Base-by-base conservation (phyloP, 2,888 invertebrate species). In the Muschampia plurimacula region DNA sequence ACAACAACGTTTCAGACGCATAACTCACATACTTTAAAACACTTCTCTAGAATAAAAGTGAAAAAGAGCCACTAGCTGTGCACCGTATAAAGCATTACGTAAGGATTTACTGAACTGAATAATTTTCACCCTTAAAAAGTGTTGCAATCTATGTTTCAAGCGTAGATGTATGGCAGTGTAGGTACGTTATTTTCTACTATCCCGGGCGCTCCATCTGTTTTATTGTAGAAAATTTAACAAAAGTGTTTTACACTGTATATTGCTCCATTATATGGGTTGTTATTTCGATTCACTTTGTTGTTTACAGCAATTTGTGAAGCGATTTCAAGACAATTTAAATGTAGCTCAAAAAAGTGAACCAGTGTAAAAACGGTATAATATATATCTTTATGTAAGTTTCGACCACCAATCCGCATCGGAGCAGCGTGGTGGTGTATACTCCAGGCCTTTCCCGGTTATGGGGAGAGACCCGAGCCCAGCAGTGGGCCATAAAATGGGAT, bases 141-240 rank as follows among this genome's bases (percentile, higher is more conserved):
- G 63, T 55, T 63, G 67, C 72, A 72, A 72, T 67, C 67, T 72
- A 67, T 67, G 72, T 72, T 72, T 52, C 55, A 55, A 72, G 67
- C 67, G 63, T 36, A 13, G 55, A 72, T 63, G 36, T 67, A 67
- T 63, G 10, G 55, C 32, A 44, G 44, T 62, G 36, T 36, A 36
- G 36, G 62, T 28, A 39, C 13, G 7, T 7, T 49, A 67, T 67
- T 62, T 67, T 63, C 46, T 63, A 13, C 72, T 67, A 72, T 46
- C 55, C 55, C 13, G 39, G 59, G 3, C 65, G 62, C 41, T 55
- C 63, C 72, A 57, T 67, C 32, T 72, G 55, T 67, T 72, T 67
- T 72, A 63, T 63, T 72, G 72, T 22, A n/a, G 67, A 32, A 67
- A 72, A 67, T 66, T 66, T 41, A 71, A 46, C 65, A 28, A 66